Evolutionary conservation across 1,140 invertebrate species (phyloP).

Genomic region (Nixonia krombeini): DNA sequence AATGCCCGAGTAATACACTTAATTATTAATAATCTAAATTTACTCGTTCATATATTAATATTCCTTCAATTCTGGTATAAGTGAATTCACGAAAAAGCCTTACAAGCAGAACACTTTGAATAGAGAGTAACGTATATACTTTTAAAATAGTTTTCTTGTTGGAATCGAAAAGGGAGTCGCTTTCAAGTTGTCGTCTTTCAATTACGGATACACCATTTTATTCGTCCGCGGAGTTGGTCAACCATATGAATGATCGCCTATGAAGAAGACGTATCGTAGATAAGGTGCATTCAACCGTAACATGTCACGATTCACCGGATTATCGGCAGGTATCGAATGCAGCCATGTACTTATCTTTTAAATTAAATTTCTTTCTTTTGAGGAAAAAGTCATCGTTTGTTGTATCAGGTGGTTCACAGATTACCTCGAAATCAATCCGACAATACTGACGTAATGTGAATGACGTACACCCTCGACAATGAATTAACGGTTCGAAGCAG

Average conservation of each 20-base stretch:
- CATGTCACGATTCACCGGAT: slow-evolving; percentile 41
- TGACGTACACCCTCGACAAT: background rate
- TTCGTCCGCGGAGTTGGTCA: slow-evolving; percentile 21
- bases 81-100: no score
- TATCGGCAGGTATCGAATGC: slow-evolving; percentile 35
- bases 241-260: slow-evolving; percentile 35
- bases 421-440: background rate
- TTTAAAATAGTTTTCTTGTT: background rate
- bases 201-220: slow-evolving; percentile 21
- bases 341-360: slow-evolving; percentile 46
- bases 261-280: slow-evolving; percentile 32
- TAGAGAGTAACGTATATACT: background rate
- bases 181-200: slow-evolving; percentile 3
- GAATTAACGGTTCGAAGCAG: no score
- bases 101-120: no score
- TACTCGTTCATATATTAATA: no score
- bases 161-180: background rate
- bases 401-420: background rate
- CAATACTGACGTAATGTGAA: background rate
- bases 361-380: slow-evolving; percentile 47
- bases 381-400: slow-evolving; percentile 18
- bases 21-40: no score
- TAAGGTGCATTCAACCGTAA: slow-evolving; percentile 35
- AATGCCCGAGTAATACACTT: no score
- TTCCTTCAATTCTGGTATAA: no score